Base-by-base conservation (phyloP, 2,113 vertebrate species). In the Agapornis roseicollis region DNA sequence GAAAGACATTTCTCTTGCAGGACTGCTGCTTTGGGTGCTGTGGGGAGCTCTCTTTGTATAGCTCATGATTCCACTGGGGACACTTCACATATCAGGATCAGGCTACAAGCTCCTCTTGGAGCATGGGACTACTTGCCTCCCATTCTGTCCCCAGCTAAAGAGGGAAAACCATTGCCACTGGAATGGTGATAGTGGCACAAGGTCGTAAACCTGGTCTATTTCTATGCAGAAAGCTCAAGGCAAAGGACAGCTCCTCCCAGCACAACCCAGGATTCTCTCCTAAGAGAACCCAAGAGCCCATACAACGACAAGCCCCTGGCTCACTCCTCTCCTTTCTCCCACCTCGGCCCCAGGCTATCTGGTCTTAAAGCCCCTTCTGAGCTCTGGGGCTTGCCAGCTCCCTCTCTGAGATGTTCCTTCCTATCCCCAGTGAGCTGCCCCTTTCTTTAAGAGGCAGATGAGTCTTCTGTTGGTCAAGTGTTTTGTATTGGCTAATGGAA, bases 11-110 rank as follows among this genome's bases (percentile, higher is more conserved):
- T 56, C 46, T 76, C 44, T 55, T 37, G 11, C 4, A 7, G 37
- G 23, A 55, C 24, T 86, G 73, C 65, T 69, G 17, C 37, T 94
- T 77, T 52, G 68, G 66, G 31, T 42, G 65, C 56, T 84, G 68
- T 13, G 17, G 66, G 56, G 8, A 72, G 24, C 27, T 80, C 17
- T 20, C 29, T 87, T 2, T 3, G 19, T 63, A 20, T 23, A 63
- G 17, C 27, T 66, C 52, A 15, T 1, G 2, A 23, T 35, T 39
- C 35, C 6, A 0, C 0, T 66, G n/a, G 50, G 72, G 55, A 65
- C 24, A 25, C 3, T 84, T 79, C 72, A 18, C 3, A 0, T 41
- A 35, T 44, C 47, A 85, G 41, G 70, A 47, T 72, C 46, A 73
- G 70, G 70, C 44, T 94, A 35, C 31, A 66, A 35, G 33, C 35